Percentiles rank a stretch among this genome's conserved stretches.
These are phyloP conservation scores for Pleuronectes platessa DNA, from an alignment of 2,113 vertebrate genomes.

Conservation along the genomic window DNA sequence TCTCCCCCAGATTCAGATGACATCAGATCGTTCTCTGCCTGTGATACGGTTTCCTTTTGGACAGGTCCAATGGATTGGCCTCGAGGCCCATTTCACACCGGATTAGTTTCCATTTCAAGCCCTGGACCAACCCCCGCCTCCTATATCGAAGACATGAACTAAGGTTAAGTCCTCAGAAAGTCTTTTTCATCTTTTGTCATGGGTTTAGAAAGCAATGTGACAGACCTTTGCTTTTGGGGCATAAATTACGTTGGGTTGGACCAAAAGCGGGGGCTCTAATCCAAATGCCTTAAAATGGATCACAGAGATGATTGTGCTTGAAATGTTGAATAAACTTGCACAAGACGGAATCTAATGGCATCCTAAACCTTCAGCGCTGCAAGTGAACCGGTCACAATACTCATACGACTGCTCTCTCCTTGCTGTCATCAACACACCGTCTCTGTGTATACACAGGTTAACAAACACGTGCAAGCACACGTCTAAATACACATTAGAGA, in stretches of 20 bases:
- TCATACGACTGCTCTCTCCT: conserved; percentile 27
- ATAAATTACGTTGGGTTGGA: conserved; percentile 31
- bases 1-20: conserved; percentile 47
- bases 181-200: conserved; percentile 58
- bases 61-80: conserved; percentile 63
- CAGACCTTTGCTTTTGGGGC: conserved; percentile 37
- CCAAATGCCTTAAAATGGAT: conserved; percentile 36
- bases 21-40: conserved; percentile 54
- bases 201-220: conserved; percentile 50
- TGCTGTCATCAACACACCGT: conserved; percentile 21
- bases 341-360: conserved; percentile 3
- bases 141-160: conserved; percentile 48
- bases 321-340: conserved; percentile 33
- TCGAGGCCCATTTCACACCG: conserved; percentile 76
- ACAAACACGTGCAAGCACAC: conserved; percentile 15
- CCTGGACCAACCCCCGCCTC: conserved; percentile 39
- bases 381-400: conserved; percentile 25
- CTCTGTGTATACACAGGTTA: conserved; percentile 18
- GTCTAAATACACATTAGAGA: conserved; percentile 14
- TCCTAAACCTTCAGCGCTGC: conserved; percentile 3
- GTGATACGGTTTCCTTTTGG: conserved; percentile 70
- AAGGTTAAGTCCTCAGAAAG: conserved; percentile 62
- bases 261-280: conserved; percentile 42
- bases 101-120: conserved; percentile 79
- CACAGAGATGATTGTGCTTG: conserved; percentile 22